phyloP scores from a whole-genome alignment of 2,113 vertebrate genomes.

The Atherinomorus stipes region DNA sequence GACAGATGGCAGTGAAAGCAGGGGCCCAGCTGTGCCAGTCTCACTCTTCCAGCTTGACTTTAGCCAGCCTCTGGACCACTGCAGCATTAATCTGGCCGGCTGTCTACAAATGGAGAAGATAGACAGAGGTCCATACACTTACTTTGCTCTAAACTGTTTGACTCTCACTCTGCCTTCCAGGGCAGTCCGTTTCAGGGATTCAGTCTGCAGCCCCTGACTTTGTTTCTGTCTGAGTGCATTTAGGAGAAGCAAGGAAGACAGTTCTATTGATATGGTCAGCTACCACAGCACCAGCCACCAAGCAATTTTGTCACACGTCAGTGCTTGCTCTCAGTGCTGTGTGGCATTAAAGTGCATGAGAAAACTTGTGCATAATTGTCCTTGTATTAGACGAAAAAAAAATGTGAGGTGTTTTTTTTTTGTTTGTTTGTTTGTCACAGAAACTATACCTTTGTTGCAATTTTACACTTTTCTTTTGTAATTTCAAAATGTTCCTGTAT shows the following conservation, averaged over 20 bases:
- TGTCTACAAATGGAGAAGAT: conserved; percentile 33
- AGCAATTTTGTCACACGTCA: conserved; percentile 51
- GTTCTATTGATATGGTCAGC: conserved; percentile 53
- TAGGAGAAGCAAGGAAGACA: conserved; percentile 53
- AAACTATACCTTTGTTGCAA: neutral
- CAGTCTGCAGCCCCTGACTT: conserved; percentile 58
- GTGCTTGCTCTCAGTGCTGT: conserved; percentile 42
- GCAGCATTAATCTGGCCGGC: conserved; percentile 53
- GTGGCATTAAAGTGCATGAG: conserved; percentile 43
- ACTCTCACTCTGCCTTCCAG: conserved; percentile 55
- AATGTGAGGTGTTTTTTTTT: neutral
- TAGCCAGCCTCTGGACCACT: conserved; percentile 53
- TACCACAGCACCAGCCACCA: conserved; percentile 42
- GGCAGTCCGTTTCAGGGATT: conserved; percentile 63
- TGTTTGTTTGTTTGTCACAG: neutral
- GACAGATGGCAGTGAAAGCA: conserved; percentile 73
- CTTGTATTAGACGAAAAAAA: conserved; percentile 1
- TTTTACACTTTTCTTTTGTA: no score
- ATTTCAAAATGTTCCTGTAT: no score
- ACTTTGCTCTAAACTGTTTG: conserved; percentile 56
- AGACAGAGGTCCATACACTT: conserved; percentile 35
- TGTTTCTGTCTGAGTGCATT: conserved; percentile 71
- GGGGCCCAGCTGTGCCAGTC: conserved; percentile 53
- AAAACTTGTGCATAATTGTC: conserved; percentile 30
- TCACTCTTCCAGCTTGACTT: conserved; percentile 42